Percentiles rank a stretch among this genome's conserved stretches.
These are phyloP conservation scores for Nycteola revayana DNA, from an alignment of 2,888 invertebrate genomes.

Conservation along the genomic window DNA sequence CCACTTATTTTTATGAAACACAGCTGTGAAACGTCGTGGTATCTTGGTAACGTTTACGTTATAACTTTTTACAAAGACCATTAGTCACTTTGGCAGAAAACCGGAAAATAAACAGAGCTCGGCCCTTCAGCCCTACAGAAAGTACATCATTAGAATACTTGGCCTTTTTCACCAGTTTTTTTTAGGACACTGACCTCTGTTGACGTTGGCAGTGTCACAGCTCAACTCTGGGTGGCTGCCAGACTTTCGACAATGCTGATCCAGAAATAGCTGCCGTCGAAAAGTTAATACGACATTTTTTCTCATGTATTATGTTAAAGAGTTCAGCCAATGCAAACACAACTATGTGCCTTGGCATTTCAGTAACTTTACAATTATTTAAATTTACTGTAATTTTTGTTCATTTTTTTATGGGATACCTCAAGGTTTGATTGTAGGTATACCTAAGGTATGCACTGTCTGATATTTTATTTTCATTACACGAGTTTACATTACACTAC, in stretches of 20 bases:
- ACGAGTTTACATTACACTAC: no score
- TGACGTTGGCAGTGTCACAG: conserved; percentile 76
- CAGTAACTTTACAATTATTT: conserved; percentile 5
- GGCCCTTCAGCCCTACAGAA: conserved; percentile 5
- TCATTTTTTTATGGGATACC: no score
- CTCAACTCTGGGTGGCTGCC: conserved; percentile 63
- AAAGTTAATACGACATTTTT: conserved; percentile 61
- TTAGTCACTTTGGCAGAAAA: background rate
- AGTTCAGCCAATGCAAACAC: conserved; percentile 22
- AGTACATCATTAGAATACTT: conserved; percentile 39
- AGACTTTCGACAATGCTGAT: conserved; percentile 71
- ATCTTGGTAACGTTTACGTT: no score
- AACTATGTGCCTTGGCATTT: conserved; percentile 24
- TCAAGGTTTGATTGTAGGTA: no score
- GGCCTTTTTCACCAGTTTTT: conserved; percentile 56
- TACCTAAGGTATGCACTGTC: no score
- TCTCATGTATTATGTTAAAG: conserved; percentile 42
- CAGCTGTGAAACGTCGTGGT: no score
- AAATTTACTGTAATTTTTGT: no score
- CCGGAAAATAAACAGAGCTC: conserved; percentile 1
- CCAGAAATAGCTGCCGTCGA: conserved; percentile 64
- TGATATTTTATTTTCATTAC: no score
- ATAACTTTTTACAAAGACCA: background rate
- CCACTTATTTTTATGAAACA: no score
- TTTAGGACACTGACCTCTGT: conserved; percentile 75